Evolutionary conservation across 1,140 invertebrate species (phyloP).

Genomic region (Coenobita brevimanus): DNA sequence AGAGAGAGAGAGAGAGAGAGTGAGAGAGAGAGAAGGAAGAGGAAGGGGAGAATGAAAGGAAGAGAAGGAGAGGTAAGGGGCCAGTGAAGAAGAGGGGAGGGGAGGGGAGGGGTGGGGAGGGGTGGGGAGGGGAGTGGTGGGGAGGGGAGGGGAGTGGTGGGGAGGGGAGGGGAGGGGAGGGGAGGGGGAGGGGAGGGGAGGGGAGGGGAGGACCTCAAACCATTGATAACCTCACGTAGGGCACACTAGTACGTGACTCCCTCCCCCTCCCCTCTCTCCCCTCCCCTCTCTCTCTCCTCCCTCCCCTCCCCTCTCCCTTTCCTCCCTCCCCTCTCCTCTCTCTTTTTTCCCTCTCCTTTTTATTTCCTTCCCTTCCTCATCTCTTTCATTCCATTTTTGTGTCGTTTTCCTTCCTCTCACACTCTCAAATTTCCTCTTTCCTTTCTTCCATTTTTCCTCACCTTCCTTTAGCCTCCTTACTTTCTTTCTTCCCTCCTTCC

Average conservation of each 20-base stretch:
- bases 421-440: too few relatives aligned
- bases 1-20: constrained; percentile 20
- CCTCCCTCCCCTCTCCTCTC: neutral
- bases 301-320: too few relatives aligned
- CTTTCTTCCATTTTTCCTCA: too few relatives aligned
- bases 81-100: too few relatives aligned
- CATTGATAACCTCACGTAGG: neutral
- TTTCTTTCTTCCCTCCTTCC: too few relatives aligned
- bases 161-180: neutral
- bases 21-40: constrained; percentile 2
- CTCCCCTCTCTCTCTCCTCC: neutral
- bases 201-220: neutral
- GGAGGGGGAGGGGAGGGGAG: neutral
- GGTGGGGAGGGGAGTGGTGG: neutral
- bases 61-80: too few relatives aligned
- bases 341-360: neutral
- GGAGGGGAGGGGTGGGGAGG: neutral
- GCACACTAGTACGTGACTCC: neutral
- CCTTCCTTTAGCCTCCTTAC: too few relatives aligned
- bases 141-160: neutral
- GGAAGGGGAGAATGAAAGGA: too few relatives aligned
- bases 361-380: too few relatives aligned
- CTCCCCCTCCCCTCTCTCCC: neutral
- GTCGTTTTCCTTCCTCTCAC: too few relatives aligned
- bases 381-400: too few relatives aligned